Percentiles rank a stretch among this genome's conserved stretches.
These are phyloP conservation scores for Cataglyphis hispanica DNA, from an alignment of 1,140 invertebrate genomes.

Conservation along the genomic window DNA sequence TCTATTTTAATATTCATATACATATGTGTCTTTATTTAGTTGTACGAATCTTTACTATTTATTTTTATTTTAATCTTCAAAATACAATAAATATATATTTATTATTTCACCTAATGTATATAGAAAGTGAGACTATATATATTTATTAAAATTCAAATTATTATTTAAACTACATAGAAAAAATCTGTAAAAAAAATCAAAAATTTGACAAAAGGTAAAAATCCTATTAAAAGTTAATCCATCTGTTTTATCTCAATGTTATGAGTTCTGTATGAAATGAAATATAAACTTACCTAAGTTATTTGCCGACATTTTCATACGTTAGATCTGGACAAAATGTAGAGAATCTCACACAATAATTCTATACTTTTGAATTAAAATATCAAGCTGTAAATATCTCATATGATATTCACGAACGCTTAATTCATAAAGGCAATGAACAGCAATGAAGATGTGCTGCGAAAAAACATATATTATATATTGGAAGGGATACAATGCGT, in stretches of 20 bases:
- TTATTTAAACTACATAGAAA: too few species aligned
- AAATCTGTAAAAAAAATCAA: too few species aligned
- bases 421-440: background rate
- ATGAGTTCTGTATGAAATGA: background rate
- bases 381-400: too few species aligned
- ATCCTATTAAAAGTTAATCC: background rate
- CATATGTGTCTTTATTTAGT: background rate
- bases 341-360: background rate
- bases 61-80: background rate
- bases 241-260: background rate
- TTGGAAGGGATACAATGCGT: background rate
- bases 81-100: background rate
- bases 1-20: background rate
- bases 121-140: background rate
- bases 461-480: background rate
- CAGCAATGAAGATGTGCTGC: background rate
- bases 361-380: background rate
- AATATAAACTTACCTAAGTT: slow-evolving; percentile 68
- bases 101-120: background rate
- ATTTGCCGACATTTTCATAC: slow-evolving; percentile 52
- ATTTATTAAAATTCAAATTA: slow-evolving; percentile 10
- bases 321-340: background rate
- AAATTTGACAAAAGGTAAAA: too few species aligned
- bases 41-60: background rate
- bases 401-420: background rate